Evolutionary conservation across 2,113 vertebrate species (phyloP), one percentile per base, ranked within the genome.

Genomic region (Bubo scandiacus): DNA sequence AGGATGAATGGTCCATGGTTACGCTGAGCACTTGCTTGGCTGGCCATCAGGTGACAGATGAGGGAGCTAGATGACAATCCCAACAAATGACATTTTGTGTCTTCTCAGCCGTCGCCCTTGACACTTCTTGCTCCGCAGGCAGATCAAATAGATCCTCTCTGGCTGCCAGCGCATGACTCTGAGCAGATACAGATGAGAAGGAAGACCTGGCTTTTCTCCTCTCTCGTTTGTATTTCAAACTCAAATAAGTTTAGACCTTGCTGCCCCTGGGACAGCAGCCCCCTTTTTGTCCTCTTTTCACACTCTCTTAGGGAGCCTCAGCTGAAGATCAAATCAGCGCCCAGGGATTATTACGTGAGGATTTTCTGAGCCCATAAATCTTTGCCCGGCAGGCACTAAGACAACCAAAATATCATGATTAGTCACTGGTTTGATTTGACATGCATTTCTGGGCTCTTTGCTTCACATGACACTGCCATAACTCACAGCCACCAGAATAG

Each of bases 401-500:
- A 92, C 84, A 92, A 94, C 97, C 96, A 97, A 98, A 98, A 99
- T 98, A 98, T 96, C 94, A 21, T 96, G 94, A 98, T 98, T 97
- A 85, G 97, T 98, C 98, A 97, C 94, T 91, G 94, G 94, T 97
- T 96, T 57, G 86, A 96, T 98, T 97, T 97, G 97, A 96, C 96
- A 81, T 81, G 97, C 96, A 94, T 97, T 95, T 96, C 97, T 96
- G 93, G 86, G 74, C 94, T 88, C 95, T 91, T 80, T 82, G 90
- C 97, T 86, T 96, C 96, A 98, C 97, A 97, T 98, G 98, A 98
- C 97, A 95, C 96, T 62, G 70, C 38, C 38, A 75, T 96, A 98
- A 96, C 97, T 98, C 98, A 98, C 96, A 91, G 93, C 57, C 97
- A 98, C 98, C 98, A 97, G 97, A 98, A 98, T 98, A 98, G 98